Base-by-base conservation (phyloP, 37 sponge, comb jelly and placozoan species). In the Hexactinellida sp. region DNA sequence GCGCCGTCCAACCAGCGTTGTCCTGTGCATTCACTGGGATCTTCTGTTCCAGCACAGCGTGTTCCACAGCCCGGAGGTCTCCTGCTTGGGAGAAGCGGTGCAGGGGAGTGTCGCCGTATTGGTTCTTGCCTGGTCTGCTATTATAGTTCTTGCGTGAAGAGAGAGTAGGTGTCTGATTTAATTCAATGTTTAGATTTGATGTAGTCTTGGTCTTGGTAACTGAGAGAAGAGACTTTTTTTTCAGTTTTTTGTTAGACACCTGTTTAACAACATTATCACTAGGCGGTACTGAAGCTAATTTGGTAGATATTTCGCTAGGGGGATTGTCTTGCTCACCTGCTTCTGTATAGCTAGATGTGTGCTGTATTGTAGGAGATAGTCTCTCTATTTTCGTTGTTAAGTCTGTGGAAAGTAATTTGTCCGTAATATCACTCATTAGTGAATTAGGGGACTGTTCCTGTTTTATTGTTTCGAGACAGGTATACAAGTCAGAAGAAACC, bases 1-100 rank as follows among this genome's bases (percentile, higher is more conserved):
- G 88, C 0, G 95, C 90, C 0, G 92, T 90, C 95, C 95, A 94
- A 0, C 95, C 95, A 41, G 95, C 95, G 85, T 92, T 83, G 84
- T 94, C 95, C 86, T 91, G 91, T 10, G 55, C 82, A 83, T 91
- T 90, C 24, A 87, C 83, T 9, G 55, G 30, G 9, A 87, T 38
- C 10, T 51, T 35, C 38, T 89, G 52, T 16, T 47, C 52, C 52
- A 47, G 9, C 16, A 47, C 52, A 47, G 52, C 52, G 16, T 16
- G 52, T 47, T 16, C 16, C 52, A 47, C 52, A 47, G 52, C 52
- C 16, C 16, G 13, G 13, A 47, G 16, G 13, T 47, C 13, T 47
- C 52, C 52, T 19, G 52, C 52, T 16, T 47, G 52, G 52, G 52
- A 47, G 13, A 47, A 16, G 13, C 52, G 52, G 52, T 47, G 52